Base-by-base conservation (phyloP, 2,113 vertebrate species). In the Clarias macrocephalus region DNA sequence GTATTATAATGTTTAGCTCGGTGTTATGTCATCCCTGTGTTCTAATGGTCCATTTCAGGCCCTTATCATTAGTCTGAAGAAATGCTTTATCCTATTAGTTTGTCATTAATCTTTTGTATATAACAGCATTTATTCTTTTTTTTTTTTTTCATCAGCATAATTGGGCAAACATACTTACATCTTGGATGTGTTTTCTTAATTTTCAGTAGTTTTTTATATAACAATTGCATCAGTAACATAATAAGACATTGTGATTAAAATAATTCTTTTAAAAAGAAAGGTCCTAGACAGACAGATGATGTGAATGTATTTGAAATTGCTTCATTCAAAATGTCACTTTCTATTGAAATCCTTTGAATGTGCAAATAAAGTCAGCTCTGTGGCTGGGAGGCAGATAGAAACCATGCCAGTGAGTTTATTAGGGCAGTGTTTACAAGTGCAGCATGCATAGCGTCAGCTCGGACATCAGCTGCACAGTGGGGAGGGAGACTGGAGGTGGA, bases 1-100 rank as follows among this genome's bases (percentile, higher is more conserved):
- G 92, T 92, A 94, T 95, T 94, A 93, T 93, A 92, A 94, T 88
- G 91, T 91, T 93, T 92, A 92, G 92, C 93, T 93, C 92, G 88
- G 93, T 92, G 92, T 95, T 94, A 94, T 94, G 93, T 95, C 94
- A 94, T 94, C 93, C 91, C 92, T 72, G 84, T 90, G 90, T 92
- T 82, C 63, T 94, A 95, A 95, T 95, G 93, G 94, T 92, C 93
- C 93, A 93, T 93, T 94, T 89, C 91, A 91, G 91, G 91, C 93
- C 87, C 80, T 90, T 85, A 54, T 90, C 90, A 90, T 85, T 89
- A 88, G 88, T 90, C 59, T 82, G 87, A 80, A 82, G 85, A 88
- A 84, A 88, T 66, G 83, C 80, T 62, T 54, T 60, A 13, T 80
- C 62, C 82, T 87, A 65, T 62, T 85, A 84, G 81, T 80, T 83